A percentile compares a stretch with the other conserved stretches of the same genome.
Conservation (phyloP, 2,113 vertebrate species). For the Megaptera novaeangliae region DNA sequence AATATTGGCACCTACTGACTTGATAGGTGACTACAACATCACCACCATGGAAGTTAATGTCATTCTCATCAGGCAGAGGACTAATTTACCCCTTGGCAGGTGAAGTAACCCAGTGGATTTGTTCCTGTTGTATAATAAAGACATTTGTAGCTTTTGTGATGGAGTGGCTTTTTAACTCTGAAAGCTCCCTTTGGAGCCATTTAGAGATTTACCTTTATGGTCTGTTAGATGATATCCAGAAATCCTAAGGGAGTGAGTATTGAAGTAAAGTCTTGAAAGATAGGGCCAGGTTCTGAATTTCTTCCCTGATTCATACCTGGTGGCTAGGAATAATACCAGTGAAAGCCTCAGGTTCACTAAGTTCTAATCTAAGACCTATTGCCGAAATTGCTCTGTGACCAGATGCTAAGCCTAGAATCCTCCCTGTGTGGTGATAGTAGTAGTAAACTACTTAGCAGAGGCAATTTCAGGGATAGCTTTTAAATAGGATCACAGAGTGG, state of each 20-base stretch:
- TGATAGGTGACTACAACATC: background rate
- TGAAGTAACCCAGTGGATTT: background rate
- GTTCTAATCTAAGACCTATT: background rate
- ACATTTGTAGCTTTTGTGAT: background rate
- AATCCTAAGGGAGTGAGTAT: conserved; percentile 2
- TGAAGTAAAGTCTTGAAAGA: background rate
- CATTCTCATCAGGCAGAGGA: background rate
- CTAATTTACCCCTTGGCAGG: background rate
- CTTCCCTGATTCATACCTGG: background rate
- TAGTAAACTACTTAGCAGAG: background rate
- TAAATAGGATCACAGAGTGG: background rate
- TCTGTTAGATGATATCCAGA: background rate
- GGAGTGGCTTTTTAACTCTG: background rate
- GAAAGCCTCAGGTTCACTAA: background rate
- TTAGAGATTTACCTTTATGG: background rate
- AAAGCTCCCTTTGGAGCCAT: background rate
- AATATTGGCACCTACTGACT: background rate
- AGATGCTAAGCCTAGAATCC: background rate
- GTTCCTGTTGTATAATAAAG: background rate
- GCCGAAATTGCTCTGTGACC: background rate
- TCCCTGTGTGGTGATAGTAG: background rate
- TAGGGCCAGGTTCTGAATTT: background rate
- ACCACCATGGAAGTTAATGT: background rate
- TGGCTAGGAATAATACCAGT: background rate
- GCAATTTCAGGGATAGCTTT: background rate